A percentile compares a stretch with the other conserved stretches of the same genome.
Conservation (phyloP, 2,888 invertebrate genomes). For the Mesorhabditis belari region DNA sequence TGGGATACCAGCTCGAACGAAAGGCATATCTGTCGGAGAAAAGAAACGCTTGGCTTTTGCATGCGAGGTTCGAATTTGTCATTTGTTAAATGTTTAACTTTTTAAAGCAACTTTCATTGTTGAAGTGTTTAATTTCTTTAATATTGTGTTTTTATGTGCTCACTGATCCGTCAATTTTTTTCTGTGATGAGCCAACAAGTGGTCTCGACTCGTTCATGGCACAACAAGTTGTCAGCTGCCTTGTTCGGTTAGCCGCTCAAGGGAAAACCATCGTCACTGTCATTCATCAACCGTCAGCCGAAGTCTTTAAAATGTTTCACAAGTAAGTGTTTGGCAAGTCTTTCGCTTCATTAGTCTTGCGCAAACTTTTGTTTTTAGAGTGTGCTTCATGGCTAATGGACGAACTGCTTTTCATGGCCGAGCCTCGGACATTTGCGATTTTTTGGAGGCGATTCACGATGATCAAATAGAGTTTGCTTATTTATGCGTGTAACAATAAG, state of each 20-base stretch:
- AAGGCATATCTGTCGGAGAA: constrained; percentile 85
- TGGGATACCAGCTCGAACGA: constrained; percentile 53
- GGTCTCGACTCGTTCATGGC: constrained; percentile 46
- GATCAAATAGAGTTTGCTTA: constrained; percentile 4
- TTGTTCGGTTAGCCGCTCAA: constrained; percentile 56
- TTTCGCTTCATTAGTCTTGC: neutral
- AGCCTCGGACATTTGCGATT: constrained; percentile 22
- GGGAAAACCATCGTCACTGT: constrained; percentile 86
- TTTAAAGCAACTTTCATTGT: neutral
- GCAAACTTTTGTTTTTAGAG: constrained; percentile 21
- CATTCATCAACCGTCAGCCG: constrained; percentile 88
- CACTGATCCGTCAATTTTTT: constrained; percentile 39
- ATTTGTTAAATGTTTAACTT: neutral
- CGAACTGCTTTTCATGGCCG: constrained; percentile 37
- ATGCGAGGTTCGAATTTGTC: constrained; percentile 66
- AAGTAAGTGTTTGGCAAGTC: constrained; percentile 53
- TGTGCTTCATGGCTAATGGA: constrained; percentile 45
- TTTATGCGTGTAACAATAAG: too few relatives aligned
- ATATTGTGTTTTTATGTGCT: constrained; percentile 16
- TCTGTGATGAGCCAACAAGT: constrained; percentile 43
- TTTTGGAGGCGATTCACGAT: constrained; percentile 20
- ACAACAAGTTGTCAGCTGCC: constrained; percentile 38
- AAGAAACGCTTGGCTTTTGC: constrained; percentile 85
- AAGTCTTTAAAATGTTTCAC: constrained; percentile 79
- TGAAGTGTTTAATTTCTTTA: neutral